Evolutionary conservation across 2,797 vertebrate genomes (phyloP).

Genomic region (Jordanella pulchra): DNA sequence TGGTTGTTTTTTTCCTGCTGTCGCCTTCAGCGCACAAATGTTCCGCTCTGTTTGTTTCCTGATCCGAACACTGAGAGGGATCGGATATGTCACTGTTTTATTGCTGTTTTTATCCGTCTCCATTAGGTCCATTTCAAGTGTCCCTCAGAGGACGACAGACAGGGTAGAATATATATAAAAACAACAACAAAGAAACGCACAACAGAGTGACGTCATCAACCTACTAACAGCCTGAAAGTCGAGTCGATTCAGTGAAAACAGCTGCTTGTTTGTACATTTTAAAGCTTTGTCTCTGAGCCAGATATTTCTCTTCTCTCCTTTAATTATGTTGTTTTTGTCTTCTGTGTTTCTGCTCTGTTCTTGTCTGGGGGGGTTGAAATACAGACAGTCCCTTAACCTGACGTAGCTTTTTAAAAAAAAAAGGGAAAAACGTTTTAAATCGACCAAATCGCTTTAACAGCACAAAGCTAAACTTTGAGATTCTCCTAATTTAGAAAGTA

Average conservation of each 20-base stretch:
- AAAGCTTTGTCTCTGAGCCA: constrained; percentile 70
- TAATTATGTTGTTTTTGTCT: constrained; percentile 14
- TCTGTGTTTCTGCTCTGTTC: constrained; percentile 29
- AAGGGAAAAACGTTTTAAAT: constrained; percentile 32
- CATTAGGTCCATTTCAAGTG: constrained; percentile 56
- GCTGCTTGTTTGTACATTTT: constrained; percentile 59
- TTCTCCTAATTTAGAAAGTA: constrained; percentile 37
- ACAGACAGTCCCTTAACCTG: constrained; percentile 40
- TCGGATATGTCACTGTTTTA: constrained; percentile 19
- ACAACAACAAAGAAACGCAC: constrained; percentile 33
- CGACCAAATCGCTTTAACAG: constrained; percentile 34
- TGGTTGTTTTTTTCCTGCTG: constrained; percentile 20
- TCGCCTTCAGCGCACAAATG: constrained; percentile 19
- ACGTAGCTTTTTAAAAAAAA: constrained; percentile 27
- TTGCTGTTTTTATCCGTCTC: constrained; percentile 31
- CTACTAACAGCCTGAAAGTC: background rate
- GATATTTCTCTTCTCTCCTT: constrained; percentile 16
- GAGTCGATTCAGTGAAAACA: constrained; percentile 26
- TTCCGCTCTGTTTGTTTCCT: background rate
- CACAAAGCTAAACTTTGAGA: constrained; percentile 12
- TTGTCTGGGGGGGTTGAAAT: constrained; percentile 1
- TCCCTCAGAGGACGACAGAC: constrained; percentile 45
- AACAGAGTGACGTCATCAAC: constrained; percentile 16
- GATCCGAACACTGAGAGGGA: constrained; percentile 44
- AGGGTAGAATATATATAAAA: constrained; percentile 37